Evolutionary conservation across 2,797 vertebrate species (phyloP).

Genomic region (Peromyscus aztecus): DNA sequence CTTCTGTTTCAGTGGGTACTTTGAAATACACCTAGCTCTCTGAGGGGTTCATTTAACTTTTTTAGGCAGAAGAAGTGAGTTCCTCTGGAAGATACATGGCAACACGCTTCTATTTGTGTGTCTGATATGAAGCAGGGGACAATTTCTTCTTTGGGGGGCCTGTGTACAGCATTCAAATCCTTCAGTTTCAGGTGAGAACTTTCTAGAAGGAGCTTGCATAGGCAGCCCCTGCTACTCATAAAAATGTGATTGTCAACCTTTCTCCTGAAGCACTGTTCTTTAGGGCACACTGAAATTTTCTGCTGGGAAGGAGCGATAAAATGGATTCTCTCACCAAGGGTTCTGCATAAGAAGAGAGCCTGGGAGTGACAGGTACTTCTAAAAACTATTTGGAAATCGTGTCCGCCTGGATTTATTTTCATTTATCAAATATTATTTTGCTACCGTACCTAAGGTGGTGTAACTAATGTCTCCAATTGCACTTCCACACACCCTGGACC

Average conservation of each 20-base stretch:
- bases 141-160: neutral
- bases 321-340: constrained; percentile 80
- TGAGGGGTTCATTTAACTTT: neutral
- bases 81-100: neutral
- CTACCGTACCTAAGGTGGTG: constrained; percentile 84
- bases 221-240: constrained; percentile 3
- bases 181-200: neutral
- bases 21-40: neutral
- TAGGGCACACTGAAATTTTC: constrained; percentile 77
- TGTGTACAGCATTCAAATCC: neutral
- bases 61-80: neutral
- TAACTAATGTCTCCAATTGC: constrained; percentile 84
- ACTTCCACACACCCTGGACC: constrained; percentile 75
- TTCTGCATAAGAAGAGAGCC: constrained; percentile 76
- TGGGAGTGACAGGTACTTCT: constrained; percentile 81
- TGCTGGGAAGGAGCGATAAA: constrained; percentile 80
- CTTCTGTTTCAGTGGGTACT: neutral
- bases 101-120: neutral
- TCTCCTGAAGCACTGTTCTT: constrained; percentile 64
- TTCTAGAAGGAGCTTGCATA: constrained; percentile 18
- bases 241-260: constrained; percentile 58
- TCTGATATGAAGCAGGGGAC: too few relatives aligned
- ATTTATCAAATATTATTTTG: constrained; percentile 86
- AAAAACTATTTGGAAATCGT: constrained; percentile 84
- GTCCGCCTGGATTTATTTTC: constrained; percentile 84